Conservation (phyloP, 1,140 invertebrate species). For the Dinoponera quadriceps region DNA sequence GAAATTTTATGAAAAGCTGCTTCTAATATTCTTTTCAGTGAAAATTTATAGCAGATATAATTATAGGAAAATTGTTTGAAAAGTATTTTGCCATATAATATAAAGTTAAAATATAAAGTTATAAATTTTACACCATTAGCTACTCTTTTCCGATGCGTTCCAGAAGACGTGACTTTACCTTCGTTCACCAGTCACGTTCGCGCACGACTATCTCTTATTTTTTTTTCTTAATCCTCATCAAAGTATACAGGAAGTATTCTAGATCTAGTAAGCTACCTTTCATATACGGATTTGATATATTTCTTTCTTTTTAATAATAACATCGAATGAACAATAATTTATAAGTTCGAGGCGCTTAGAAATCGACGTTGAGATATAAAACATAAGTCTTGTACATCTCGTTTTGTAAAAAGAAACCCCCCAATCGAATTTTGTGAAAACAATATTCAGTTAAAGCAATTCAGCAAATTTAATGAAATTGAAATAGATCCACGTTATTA, state of each 20-base stretch:
- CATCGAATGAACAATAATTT: background rate
- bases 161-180: slow-evolving; percentile 72
- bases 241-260: slow-evolving; percentile 45
- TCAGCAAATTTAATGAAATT: slow-evolving; percentile 55
- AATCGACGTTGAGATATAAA: background rate
- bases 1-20: background rate
- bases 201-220: slow-evolving; percentile 61
- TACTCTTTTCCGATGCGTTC: slow-evolving; percentile 63
- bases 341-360: background rate
- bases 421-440: background rate
- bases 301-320: slow-evolving; percentile 3
- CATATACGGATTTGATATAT: background rate
- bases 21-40: slow-evolving; percentile 42
- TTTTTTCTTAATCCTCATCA: slow-evolving; percentile 64
- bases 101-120: slow-evolving; percentile 57
- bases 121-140: slow-evolving; percentile 71
- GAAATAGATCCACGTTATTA: slow-evolving; percentile 41
- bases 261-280: slow-evolving; percentile 15
- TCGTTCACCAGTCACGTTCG: slow-evolving; percentile 72
- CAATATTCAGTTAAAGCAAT: background rate
- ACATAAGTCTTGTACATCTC: background rate
- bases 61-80: slow-evolving; percentile 41
- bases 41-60: slow-evolving; percentile 61
- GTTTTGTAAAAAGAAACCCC: too few relatives aligned
- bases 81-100: slow-evolving; percentile 55